phyloP scores from a whole-genome alignment of 2,113 vertebrate species.

The Prionailurus viverrinus region DNA sequence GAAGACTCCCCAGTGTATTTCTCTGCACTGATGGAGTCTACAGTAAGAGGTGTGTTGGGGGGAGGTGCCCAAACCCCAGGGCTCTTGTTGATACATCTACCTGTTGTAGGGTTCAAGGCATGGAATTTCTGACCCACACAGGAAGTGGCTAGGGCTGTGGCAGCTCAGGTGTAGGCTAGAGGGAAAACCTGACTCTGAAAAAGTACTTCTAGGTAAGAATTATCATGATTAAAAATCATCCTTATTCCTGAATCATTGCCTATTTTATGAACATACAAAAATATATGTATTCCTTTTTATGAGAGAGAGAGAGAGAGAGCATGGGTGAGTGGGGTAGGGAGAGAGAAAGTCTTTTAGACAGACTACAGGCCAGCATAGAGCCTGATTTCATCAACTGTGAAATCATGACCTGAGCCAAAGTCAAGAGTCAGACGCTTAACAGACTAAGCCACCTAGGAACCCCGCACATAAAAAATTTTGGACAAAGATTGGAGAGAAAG shows the following conservation, averaged over 20 bases:
- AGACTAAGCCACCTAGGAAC: too few relatives aligned
- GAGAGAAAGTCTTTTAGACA: too few relatives aligned
- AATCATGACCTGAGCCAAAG: too few relatives aligned
- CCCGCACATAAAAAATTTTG: too few relatives aligned
- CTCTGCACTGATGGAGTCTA: background rate
- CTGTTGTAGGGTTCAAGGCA: background rate
- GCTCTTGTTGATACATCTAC: background rate
- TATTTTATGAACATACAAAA: background rate
- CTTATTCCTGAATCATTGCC: background rate
- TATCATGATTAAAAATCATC: background rate
- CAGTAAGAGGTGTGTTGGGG: background rate
- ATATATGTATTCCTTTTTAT: background rate
- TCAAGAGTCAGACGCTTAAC: too few relatives aligned
- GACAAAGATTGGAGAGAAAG: too few relatives aligned
- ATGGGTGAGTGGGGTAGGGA: background rate
- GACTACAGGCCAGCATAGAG: too few relatives aligned
- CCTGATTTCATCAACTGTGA: too few relatives aligned
- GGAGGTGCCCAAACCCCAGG: background rate
- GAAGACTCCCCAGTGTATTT: conserved; percentile 37
- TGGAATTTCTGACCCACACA: background rate
- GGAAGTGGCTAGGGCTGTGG: background rate
- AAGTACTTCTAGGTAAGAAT: background rate
- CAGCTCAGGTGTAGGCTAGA: background rate
- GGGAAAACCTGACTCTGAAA: background rate
- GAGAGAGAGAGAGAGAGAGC: too few relatives aligned